These are phyloP conservation scores for Phrynocephalus forsythii DNA, from an alignment of 2,797 vertebrate genomes.

Conservation along the genomic window DNA sequence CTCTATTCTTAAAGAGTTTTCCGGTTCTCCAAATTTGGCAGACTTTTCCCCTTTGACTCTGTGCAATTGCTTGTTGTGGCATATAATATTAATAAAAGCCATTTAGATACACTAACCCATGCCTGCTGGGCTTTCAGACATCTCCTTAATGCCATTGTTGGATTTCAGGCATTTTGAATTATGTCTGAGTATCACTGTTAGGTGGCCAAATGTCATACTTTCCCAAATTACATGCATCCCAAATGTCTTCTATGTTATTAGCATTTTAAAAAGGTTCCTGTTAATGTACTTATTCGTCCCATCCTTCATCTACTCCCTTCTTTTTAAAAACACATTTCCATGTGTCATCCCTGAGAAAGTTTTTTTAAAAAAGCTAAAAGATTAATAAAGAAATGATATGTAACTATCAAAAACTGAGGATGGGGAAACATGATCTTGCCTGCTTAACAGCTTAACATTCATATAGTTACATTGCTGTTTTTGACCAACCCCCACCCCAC, in stretches of 20 bases:
- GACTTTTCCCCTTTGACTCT: constrained; percentile 19
- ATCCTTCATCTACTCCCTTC: background rate
- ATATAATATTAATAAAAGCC: constrained; percentile 62
- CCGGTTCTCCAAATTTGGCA: background rate
- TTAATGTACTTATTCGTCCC: background rate
- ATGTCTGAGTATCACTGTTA: constrained; percentile 48
- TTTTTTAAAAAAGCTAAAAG: background rate
- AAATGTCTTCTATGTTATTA: background rate
- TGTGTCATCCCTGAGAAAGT: background rate
- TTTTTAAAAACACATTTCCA: background rate
- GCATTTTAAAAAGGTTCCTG: constrained; percentile 22
- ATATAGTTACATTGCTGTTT: no score
- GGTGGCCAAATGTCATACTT: background rate
- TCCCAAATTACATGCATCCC: constrained; percentile 29
- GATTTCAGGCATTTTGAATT: constrained; percentile 48
- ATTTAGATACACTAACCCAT: constrained; percentile 65
- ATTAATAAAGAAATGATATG: background rate
- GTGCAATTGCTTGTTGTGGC: constrained; percentile 49
- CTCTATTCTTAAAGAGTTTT: background rate
- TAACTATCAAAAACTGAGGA: background rate
- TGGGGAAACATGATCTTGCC: background rate
- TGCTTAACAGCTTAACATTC: no score
- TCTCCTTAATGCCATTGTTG: constrained; percentile 58
- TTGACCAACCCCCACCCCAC: no score
- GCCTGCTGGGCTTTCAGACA: constrained; percentile 58